A percentile compares a stretch with the other conserved stretches of the same genome.
Evolutionary conservation across 92 coral and sea anemone species (phyloP).

Genomic region (Zoanthus gigantus): DNA sequence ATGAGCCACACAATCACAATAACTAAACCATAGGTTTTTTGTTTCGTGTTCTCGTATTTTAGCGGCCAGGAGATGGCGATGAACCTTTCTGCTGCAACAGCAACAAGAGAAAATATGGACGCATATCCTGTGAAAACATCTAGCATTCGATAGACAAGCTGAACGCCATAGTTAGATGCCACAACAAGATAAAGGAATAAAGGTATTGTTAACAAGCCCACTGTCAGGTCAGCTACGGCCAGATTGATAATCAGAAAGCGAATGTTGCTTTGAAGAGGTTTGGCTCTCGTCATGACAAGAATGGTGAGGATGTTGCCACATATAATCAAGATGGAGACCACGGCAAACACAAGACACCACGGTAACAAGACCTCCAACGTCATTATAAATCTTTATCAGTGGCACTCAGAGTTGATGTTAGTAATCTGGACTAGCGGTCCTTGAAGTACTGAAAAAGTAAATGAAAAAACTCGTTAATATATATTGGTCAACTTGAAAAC

Average conservation of each 20-base stretch:
- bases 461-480: no score
- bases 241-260: conserved; percentile 11
- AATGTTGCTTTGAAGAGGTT: conserved; percentile 28
- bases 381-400: neutral
- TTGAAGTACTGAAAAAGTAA: no score
- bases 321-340: neutral
- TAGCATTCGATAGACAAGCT: conserved; percentile 38
- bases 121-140: conserved; percentile 70
- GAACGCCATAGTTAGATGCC: neutral
- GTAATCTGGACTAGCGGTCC: no score
- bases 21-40: conserved; percentile 35
- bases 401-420: no score
- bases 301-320: conserved; percentile 29
- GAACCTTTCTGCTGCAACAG: conserved; percentile 64
- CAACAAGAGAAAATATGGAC: conserved; percentile 65
- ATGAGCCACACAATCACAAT: conserved; percentile 62
- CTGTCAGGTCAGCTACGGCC: conserved; percentile 27
- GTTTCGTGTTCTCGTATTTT: conserved; percentile 41
- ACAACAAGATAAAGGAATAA: conserved; percentile 12
- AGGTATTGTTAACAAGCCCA: conserved; percentile 14
- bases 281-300: conserved; percentile 22
- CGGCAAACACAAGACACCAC: conserved; percentile 33
- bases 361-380: conserved; percentile 1
- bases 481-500: no score
- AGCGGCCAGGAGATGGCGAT: conserved; percentile 60